Conservation (phyloP, 1,140 invertebrate species). For the Drosophila willistoni region DNA sequence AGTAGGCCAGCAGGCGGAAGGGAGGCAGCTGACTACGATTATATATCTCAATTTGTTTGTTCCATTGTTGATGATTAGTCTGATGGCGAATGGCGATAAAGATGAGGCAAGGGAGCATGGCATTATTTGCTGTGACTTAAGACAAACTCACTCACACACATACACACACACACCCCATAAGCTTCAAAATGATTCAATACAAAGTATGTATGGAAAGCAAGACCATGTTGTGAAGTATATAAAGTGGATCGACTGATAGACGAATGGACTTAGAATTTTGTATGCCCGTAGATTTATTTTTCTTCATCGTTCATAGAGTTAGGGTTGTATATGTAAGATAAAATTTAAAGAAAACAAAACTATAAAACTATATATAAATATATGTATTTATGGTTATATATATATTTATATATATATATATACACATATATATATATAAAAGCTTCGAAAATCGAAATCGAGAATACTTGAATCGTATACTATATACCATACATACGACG, state of each 20-base stretch:
- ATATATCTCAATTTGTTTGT: conserved; percentile 82
- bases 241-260: conserved; percentile 77
- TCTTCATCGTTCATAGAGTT: conserved; percentile 71
- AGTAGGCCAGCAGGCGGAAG: conserved; percentile 73
- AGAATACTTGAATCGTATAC: conserved; percentile 46
- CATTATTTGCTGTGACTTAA: conserved; percentile 52
- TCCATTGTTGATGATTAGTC: conserved; percentile 81
- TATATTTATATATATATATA: conserved; percentile 7
- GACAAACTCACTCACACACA: conserved; percentile 27
- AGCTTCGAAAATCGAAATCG: conserved; percentile 43
- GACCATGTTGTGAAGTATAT: conserved; percentile 61
- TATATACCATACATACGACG: conserved; percentile 28
- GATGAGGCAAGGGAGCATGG: conserved; percentile 16
- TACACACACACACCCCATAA: conserved; percentile 42
- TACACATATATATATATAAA: conserved; percentile 25
- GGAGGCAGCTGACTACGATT: conserved; percentile 76
- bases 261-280: conserved; percentile 80
- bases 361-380: conserved; percentile 41
- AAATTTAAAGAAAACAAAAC: conserved; percentile 43
- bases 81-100: conserved; percentile 32
- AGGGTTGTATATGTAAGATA: conserved; percentile 68
- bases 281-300: conserved; percentile 79
- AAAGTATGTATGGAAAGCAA: conserved; percentile 51
- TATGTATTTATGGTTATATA: conserved; percentile 23
- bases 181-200: conserved; percentile 59